Conservation (phyloP, 2,113 vertebrate species). For the Rana temporaria region DNA sequence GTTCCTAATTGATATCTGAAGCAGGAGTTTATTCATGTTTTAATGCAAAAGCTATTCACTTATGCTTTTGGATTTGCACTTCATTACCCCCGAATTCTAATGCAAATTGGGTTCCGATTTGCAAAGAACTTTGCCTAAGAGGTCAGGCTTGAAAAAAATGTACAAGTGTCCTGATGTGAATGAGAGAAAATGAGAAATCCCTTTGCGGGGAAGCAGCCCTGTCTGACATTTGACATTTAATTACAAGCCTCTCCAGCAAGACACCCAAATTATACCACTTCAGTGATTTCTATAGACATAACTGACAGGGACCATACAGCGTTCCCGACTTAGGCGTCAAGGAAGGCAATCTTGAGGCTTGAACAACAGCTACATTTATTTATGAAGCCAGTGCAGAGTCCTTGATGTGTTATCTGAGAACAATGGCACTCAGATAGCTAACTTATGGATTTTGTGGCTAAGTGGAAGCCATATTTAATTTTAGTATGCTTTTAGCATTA, state of each 20-base stretch:
- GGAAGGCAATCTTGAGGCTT: conserved; percentile 39
- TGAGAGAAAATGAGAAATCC: conserved; percentile 56
- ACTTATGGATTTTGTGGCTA: conserved; percentile 2
- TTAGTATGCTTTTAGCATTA: conserved; percentile 4
- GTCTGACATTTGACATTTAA: conserved; percentile 59
- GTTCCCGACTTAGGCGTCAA: conserved; percentile 37
- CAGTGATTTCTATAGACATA: conserved; percentile 56
- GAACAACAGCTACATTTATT: conserved; percentile 46
- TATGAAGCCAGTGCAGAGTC: conserved; percentile 22
- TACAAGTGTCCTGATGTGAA: conserved; percentile 57
- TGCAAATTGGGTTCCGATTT: conserved; percentile 54
- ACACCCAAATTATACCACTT: conserved; percentile 57
- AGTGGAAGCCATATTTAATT: conserved; percentile 25
- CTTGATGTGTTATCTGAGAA: conserved; percentile 34
- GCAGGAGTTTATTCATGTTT: conserved; percentile 51
- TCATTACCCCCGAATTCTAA: conserved; percentile 54
- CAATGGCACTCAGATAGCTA: conserved; percentile 16
- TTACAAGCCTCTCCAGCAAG: conserved; percentile 55
- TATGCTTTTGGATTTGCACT: conserved; percentile 40
- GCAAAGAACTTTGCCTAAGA: conserved; percentile 50
- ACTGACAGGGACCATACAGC: conserved; percentile 51
- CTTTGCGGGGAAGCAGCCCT: conserved; percentile 34
- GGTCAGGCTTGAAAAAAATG: conserved; percentile 50
- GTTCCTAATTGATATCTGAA: conserved; percentile 51
- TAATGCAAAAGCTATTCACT: conserved; percentile 53